phyloP scores from a whole-genome alignment of 2,113 vertebrate genomes.

The Rhinopomastus cyanomelas region DNA sequence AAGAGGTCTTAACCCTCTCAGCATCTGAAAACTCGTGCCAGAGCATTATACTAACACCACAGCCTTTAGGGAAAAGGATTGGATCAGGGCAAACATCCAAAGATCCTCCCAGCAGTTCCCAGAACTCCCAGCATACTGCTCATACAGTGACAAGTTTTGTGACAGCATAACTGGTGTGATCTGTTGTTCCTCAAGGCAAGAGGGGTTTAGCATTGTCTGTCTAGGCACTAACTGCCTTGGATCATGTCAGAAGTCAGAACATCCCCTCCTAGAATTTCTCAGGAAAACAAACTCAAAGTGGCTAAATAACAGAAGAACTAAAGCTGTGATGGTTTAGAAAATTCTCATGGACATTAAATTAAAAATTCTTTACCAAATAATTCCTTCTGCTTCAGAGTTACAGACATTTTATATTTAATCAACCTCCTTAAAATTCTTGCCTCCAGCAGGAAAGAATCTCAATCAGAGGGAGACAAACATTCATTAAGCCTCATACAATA shows the following conservation, averaged over 20 bases:
- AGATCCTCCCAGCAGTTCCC: not conserved
- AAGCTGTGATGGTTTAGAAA: not conserved
- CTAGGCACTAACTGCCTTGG: not conserved
- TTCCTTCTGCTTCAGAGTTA: constrained; percentile 8
- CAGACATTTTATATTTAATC: constrained; percentile 14
- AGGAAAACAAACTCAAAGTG: not conserved
- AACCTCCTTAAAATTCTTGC: constrained; percentile 60
- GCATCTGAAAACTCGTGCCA: not conserved
- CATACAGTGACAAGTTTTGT: not conserved
- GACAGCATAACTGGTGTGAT: not conserved
- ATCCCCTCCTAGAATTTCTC: not conserved
- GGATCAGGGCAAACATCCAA: not conserved
- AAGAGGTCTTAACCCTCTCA: not conserved
- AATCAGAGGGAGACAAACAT: constrained; percentile 61
- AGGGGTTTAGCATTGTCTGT: not conserved
- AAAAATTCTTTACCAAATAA: not conserved
- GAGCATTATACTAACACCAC: not conserved
- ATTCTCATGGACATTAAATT: not conserved
- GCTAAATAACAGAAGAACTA: not conserved
- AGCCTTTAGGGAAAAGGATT: not conserved
- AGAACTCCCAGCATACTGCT: not conserved
- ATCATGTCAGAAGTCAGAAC: not conserved
- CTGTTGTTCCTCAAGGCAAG: not conserved
- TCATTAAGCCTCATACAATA: constrained; percentile 65
- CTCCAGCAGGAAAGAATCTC: constrained; percentile 61